Conservation (phyloP, 2,888 invertebrate genomes). For the Megamerina dolium region DNA sequence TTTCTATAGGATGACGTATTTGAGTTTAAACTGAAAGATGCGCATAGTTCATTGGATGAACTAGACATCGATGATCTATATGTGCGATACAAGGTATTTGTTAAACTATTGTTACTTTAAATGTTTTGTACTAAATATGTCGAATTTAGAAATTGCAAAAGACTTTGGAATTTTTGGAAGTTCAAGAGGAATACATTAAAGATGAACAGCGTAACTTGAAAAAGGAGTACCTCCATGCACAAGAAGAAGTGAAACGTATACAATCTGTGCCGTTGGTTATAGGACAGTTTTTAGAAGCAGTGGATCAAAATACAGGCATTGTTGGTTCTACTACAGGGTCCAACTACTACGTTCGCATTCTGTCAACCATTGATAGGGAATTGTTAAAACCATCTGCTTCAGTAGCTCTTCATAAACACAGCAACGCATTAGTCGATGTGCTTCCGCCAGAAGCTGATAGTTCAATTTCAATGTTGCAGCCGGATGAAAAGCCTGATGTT, state of each 20-base stretch:
- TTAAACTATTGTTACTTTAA: neutral
- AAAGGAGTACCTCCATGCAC: slow-evolving; percentile 97
- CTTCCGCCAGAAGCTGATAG: slow-evolving; percentile 98
- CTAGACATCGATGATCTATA: slow-evolving; percentile 88
- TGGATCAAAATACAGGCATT: slow-evolving; percentile 98
- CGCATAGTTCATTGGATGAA: slow-evolving; percentile 67
- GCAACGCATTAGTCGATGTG: slow-evolving; percentile 99
- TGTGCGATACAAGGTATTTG: slow-evolving; percentile 85
- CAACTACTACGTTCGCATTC: slow-evolving; percentile 96
- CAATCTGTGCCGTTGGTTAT: slow-evolving; percentile 98
- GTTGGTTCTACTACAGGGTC: slow-evolving; percentile 99
- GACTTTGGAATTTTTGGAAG: slow-evolving; percentile 93
- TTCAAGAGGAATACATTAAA: slow-evolving; percentile 99
- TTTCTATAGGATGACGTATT: slow-evolving; percentile 58
- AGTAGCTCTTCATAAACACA: slow-evolving; percentile 97
- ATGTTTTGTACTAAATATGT: slow-evolving; percentile 1
- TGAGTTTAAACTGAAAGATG: slow-evolving; percentile 63
- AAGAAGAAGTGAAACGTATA: slow-evolving; percentile 96
- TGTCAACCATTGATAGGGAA: slow-evolving; percentile 97
- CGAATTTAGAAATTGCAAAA: slow-evolving; percentile 78
- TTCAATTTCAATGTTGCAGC: slow-evolving; percentile 96
- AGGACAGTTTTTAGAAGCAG: slow-evolving; percentile 98
- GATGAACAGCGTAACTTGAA: slow-evolving; percentile 98
- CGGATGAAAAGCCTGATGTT: slow-evolving; percentile 97
- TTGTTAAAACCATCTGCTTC: slow-evolving; percentile 95